phyloP scores from a whole-genome alignment of 2,797 vertebrate genomes.

The Lepidocolaptes lacrymiger region DNA sequence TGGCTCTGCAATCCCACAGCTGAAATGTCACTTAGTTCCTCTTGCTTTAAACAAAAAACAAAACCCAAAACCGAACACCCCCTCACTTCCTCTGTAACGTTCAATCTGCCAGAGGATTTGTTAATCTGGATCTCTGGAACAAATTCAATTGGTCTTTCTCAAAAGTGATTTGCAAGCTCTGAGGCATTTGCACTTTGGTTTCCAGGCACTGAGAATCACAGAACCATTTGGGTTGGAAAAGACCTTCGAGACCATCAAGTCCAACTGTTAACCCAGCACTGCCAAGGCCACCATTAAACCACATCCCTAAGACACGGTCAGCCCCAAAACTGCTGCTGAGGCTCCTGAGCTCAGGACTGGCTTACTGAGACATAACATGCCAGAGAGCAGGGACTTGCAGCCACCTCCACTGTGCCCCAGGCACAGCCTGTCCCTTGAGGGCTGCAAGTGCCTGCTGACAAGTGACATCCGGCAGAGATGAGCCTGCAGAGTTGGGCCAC shows the following conservation, averaged over 20 bases:
- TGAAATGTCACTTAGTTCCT: neutral
- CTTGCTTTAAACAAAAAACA: neutral
- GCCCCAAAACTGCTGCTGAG: neutral
- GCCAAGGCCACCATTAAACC: neutral
- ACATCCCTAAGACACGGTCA: neutral
- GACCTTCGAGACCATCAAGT: neutral
- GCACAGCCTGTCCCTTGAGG: neutral
- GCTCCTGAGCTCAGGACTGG: neutral
- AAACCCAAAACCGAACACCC: neutral
- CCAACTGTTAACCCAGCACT: neutral
- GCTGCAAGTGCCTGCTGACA: neutral
- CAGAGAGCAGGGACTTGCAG: neutral
- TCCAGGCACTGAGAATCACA: neutral
- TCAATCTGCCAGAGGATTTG: neutral
- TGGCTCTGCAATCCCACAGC: neutral
- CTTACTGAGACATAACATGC: fast-evolving
- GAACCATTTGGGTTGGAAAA: neutral
- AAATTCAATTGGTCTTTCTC: neutral
- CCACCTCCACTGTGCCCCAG: neutral
- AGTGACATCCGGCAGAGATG: neutral
- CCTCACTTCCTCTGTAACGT: neutral
- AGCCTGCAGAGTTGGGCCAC: fast-evolving
- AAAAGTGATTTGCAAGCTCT: neutral
- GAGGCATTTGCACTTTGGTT: neutral
- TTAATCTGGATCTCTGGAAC: constrained; percentile 1